Evolutionary conservation across 1,140 invertebrate species (phyloP).

Genomic region (Calliphora vicina): DNA sequence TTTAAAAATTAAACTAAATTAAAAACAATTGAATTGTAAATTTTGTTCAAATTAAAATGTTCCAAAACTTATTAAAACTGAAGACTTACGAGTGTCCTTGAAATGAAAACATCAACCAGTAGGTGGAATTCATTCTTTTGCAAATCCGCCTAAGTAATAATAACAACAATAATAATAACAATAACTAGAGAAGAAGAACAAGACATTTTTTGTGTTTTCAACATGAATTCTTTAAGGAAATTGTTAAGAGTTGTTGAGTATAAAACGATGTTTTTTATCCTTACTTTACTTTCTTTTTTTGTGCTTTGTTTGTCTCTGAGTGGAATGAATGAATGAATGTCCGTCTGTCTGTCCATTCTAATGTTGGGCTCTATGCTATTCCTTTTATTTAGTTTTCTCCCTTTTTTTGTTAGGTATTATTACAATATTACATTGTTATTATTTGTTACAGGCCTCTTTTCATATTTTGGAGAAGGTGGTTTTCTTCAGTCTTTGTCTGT

Average conservation of each 20-base stretch:
- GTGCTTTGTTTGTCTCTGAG: not conserved
- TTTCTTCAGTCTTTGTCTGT: not conserved
- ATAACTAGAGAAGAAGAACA: not conserved
- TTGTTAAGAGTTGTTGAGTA: slow-evolving; percentile 1
- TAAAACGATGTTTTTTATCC: not conserved
- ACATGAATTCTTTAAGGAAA: not conserved
- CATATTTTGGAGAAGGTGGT: not conserved
- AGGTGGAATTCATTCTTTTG: not conserved
- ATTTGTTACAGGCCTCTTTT: not conserved
- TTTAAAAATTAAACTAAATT: no score
- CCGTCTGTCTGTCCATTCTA: not conserved
- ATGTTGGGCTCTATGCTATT: not conserved
- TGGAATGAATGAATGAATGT: not conserved
- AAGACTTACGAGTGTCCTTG: not conserved
- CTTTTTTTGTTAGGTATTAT: not conserved
- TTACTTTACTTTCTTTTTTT: not conserved
- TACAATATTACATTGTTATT: not conserved
- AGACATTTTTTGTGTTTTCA: not conserved
- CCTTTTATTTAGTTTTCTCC: not conserved
- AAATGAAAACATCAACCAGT: not conserved
- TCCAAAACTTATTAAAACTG: not conserved
- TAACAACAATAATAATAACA: not conserved
- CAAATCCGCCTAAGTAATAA: not conserved
- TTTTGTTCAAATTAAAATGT: not conserved
- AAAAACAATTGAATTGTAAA: no score